phyloP scores from a whole-genome alignment of 2,888 invertebrate genomes.

The Dascillus cervinus region DNA sequence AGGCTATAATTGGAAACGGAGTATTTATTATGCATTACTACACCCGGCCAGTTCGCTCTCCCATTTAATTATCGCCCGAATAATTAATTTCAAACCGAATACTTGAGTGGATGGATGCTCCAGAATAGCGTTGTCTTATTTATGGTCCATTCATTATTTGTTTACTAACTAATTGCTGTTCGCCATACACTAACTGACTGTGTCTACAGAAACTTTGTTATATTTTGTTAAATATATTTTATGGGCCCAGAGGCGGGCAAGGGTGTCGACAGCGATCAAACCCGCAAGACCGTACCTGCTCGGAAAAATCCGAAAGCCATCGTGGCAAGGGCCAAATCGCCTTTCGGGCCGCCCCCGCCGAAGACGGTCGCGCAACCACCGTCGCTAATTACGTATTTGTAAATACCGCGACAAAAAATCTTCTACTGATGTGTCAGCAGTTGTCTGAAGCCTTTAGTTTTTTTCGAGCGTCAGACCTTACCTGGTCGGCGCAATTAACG shows the following conservation, averaged over 20 bases:
- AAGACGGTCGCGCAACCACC: no score
- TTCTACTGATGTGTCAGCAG: neutral
- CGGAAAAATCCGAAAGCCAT: neutral
- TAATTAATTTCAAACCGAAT: slow-evolving; percentile 26
- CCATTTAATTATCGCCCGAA: slow-evolving; percentile 25
- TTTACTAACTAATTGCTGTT: slow-evolving; percentile 38
- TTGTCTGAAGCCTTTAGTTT: slow-evolving; percentile 7
- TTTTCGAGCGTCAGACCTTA: slow-evolving; percentile 16
- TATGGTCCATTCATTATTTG: slow-evolving; percentile 40
- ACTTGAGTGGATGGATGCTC: slow-evolving; percentile 22
- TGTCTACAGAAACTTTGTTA: slow-evolving; percentile 18
- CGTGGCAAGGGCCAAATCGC: no score
- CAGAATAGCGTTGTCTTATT: slow-evolving; percentile 32
- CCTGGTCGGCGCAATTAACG: slow-evolving; percentile 33
- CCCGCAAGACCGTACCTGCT: neutral
- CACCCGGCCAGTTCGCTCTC: slow-evolving; percentile 27
- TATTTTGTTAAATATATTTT: slow-evolving; percentile 25
- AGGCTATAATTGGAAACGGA: slow-evolving; percentile 39
- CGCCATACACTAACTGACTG: slow-evolving; percentile 21
- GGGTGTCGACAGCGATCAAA: slow-evolving; percentile 16
- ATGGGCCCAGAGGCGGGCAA: slow-evolving; percentile 22
- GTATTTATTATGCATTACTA: slow-evolving; percentile 39
- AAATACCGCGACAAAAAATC: no score
- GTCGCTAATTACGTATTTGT: no score
- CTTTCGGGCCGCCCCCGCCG: no score